phyloP scores from a whole-genome alignment of 37 sponge, comb jelly and placozoan species.

The Axinella damicornis region DNA sequence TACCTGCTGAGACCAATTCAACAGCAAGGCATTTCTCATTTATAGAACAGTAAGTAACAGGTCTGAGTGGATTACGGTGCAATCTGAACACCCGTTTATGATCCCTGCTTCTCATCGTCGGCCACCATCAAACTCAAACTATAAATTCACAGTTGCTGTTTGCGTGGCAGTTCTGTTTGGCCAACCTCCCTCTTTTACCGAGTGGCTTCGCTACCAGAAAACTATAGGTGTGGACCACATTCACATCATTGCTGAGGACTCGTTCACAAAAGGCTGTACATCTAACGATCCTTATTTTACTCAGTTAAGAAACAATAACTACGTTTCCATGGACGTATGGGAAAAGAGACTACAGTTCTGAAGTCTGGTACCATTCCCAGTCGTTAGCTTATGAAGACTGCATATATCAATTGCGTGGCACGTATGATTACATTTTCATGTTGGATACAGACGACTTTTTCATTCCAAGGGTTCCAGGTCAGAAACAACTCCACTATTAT shows the following conservation, averaged over 20 bases:
- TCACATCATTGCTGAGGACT: neutral
- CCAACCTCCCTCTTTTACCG: neutral
- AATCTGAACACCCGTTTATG: slow-evolving; percentile 5
- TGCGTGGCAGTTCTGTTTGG: neutral
- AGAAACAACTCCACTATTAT: neutral
- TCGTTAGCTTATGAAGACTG: neutral
- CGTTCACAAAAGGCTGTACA: slow-evolving; percentile 2
- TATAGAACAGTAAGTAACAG: neutral
- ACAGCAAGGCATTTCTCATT: slow-evolving; percentile 7
- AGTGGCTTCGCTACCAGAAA: slow-evolving; percentile 9
- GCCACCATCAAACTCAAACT: too few relatives aligned
- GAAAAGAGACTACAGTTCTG: neutral
- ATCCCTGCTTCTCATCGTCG: neutral
- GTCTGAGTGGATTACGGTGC: neutral
- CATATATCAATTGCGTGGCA: slow-evolving; percentile 15
- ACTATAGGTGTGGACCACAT: slow-evolving; percentile 12
- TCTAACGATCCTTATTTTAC: neutral
- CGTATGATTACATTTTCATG: slow-evolving; percentile 2
- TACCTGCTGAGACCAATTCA: neutral
- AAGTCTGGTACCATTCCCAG: neutral
- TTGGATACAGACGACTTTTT: slow-evolving; percentile 25
- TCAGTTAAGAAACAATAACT: neutral
- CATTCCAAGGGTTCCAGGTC: slow-evolving; percentile 3
- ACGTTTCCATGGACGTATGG: neutral
- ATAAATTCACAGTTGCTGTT: too few relatives aligned